phyloP scores from a whole-genome alignment of 1,140 invertebrate species.

The Trichonephila clavipes region DNA sequence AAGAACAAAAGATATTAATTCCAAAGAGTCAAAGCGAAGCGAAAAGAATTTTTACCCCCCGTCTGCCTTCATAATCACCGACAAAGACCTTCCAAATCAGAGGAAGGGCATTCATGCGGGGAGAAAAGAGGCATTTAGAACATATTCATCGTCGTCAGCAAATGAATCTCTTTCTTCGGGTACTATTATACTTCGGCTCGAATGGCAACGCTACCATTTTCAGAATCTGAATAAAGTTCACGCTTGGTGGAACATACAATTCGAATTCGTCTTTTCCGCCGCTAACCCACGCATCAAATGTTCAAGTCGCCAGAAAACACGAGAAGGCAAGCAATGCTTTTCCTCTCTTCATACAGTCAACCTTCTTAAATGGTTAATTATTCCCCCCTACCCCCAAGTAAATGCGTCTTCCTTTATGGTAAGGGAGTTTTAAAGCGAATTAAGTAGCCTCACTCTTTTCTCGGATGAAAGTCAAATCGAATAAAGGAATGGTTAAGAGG shows the following conservation, averaged over 20 bases:
- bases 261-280: not conserved
- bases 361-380: conserved; percentile 31
- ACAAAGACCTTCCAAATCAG: not conserved
- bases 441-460: not conserved
- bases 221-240: not conserved
- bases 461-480: conserved; percentile 5
- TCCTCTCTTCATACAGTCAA: not conserved
- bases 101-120: too few species aligned
- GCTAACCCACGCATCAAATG: not conserved
- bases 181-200: not conserved
- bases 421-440: conserved; percentile 38
- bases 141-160: conserved; percentile 41
- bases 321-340: not conserved
- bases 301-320: conserved; percentile 9
- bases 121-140: not conserved
- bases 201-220: not conserved
- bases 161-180: conserved; percentile 1
- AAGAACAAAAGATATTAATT: conserved; percentile 25
- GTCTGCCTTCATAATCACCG: not conserved
- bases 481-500: not conserved
- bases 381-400: conserved; percentile 10
- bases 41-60: not conserved
- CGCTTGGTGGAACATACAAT: not conserved
- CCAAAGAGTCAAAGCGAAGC: not conserved
- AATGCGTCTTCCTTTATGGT: not conserved